Evolutionary conservation across 2,888 invertebrate species (phyloP).

Genomic region (Tuberolachnus salignus): DNA sequence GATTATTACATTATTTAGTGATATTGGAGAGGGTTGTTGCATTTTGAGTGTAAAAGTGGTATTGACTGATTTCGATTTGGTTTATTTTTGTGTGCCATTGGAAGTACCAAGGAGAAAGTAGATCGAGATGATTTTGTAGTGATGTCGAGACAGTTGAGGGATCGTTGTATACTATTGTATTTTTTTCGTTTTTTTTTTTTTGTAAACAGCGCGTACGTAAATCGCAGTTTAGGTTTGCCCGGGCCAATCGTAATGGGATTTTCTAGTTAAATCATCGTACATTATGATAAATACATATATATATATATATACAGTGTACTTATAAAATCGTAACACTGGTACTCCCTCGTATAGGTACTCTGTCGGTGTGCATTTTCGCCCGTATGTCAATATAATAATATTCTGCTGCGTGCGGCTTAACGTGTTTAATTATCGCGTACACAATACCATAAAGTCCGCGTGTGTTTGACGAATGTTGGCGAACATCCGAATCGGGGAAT

Average conservation of each 20-base stretch:
- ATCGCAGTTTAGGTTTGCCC: not conserved
- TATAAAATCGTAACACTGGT: not conserved
- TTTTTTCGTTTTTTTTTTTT: too few relatives aligned
- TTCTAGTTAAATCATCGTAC: constrained; percentile 15
- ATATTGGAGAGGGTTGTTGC: too few relatives aligned
- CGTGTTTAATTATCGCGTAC: constrained; percentile 10
- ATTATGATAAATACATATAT: too few relatives aligned
- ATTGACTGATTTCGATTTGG: too few relatives aligned
- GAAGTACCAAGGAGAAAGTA: too few relatives aligned
- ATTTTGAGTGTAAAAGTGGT: too few relatives aligned
- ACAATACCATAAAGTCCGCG: not conserved
- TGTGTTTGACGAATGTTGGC: not conserved
- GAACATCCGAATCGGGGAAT: constrained; percentile 5
- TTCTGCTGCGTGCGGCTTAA: not conserved
- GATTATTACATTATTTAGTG: too few relatives aligned
- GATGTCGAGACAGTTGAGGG: too few relatives aligned
- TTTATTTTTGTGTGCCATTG: too few relatives aligned
- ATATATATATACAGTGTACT: not conserved
- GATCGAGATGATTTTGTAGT: too few relatives aligned
- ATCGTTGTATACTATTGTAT: too few relatives aligned
- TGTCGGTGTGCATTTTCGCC: not conserved
- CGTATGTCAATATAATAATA: constrained; percentile 12
- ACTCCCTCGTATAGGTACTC: too few relatives aligned
- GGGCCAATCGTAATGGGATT: not conserved
- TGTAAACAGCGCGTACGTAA: not conserved